Conservation (phyloP, 2,113 vertebrate species). For the Tupaia chinensis region DNA sequence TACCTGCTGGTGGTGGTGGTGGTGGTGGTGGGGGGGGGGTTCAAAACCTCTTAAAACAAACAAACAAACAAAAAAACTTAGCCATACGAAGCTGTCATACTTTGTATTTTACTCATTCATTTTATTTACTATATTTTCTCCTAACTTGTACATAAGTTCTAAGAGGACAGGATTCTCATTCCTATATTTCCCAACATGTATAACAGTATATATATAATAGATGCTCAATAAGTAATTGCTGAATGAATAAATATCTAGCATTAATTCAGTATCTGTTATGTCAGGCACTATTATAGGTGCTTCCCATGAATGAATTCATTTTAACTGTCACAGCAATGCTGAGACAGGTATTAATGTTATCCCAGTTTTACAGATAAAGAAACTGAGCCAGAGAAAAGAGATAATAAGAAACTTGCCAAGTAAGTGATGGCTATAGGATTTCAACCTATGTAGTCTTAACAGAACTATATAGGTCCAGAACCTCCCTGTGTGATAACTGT, state of each 20-base stretch:
- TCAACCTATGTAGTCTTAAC: neutral
- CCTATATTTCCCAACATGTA: neutral
- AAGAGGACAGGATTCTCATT: neutral
- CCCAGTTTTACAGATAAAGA: conserved; percentile 46
- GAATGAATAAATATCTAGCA: conserved; percentile 29
- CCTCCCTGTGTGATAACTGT: neutral
- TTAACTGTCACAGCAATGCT: conserved; percentile 33
- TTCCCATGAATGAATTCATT: neutral
- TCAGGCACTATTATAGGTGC: neutral
- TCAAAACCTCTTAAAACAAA: no score
- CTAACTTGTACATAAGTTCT: neutral
- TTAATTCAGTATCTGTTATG: neutral
- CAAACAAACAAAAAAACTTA: neutral
- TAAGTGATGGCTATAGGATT: neutral
- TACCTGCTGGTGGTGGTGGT: no score
- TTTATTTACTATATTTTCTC: neutral
- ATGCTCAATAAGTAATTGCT: neutral
- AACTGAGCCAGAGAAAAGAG: conserved; percentile 23
- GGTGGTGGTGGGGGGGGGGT: no score
- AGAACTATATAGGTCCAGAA: neutral
- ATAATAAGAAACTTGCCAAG: conserved; percentile 41
- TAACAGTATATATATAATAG: neutral
- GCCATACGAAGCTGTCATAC: neutral
- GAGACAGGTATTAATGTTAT: neutral
- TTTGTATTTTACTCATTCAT: conserved; percentile 37